These are phyloP conservation scores for Stomorhina lunata DNA, from an alignment of 2,888 invertebrate species.

Conservation along the genomic window DNA sequence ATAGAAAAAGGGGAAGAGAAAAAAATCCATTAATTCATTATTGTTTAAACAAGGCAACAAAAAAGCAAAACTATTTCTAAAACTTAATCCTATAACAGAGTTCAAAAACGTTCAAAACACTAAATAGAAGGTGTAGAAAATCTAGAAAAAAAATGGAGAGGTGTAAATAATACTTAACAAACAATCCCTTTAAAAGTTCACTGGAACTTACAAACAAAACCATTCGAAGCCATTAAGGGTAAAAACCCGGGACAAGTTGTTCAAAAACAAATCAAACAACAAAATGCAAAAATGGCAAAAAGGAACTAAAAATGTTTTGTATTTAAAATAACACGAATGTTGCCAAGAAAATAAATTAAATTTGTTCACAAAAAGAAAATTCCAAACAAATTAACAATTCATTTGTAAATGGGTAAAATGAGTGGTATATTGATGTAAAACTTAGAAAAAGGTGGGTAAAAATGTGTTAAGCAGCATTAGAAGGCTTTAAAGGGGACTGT, in stretches of 20 bases:
- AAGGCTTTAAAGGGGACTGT: no score
- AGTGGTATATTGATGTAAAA: slow-evolving; percentile 31
- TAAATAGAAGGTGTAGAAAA: not conserved
- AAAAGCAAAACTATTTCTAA: not conserved
- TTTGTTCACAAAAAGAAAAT: not conserved
- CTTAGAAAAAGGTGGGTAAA: not conserved
- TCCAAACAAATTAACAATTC: not conserved
- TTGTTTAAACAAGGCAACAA: not conserved
- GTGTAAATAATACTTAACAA: slow-evolving; percentile 29
- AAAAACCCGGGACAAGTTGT: slow-evolving; percentile 21
- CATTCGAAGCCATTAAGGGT: slow-evolving; percentile 27
- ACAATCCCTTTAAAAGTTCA: not conserved
- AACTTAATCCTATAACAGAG: slow-evolving; percentile 11
- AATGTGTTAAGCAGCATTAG: not conserved
- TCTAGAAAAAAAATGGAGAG: not conserved
- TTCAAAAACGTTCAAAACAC: slow-evolving; percentile 31
- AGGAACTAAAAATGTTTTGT: not conserved
- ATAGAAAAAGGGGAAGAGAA: slow-evolving; percentile 7
- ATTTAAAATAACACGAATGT: slow-evolving; percentile 9
- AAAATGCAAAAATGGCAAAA: not conserved
- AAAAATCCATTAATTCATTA: slow-evolving; percentile 33
- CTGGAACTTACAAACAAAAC: slow-evolving; percentile 9
- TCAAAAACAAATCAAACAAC: not conserved
- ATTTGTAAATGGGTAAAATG: not conserved
- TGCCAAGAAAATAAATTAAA: slow-evolving; percentile 34